A percentile compares a stretch with the other conserved stretches of the same genome.
Conservation (phyloP, 2,888 invertebrate species). For the Erannis defoliaria region DNA sequence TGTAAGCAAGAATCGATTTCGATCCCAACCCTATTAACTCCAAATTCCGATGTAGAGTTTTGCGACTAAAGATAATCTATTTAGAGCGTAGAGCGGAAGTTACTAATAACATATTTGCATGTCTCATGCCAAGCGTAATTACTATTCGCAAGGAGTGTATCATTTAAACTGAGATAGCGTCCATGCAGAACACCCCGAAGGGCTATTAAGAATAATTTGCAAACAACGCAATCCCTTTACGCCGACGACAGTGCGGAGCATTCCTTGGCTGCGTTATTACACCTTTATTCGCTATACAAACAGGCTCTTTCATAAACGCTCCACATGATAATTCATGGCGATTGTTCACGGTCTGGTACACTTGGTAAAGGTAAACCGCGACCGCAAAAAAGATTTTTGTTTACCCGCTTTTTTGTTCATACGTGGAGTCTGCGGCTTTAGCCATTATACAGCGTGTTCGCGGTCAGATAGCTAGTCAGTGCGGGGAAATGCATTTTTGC, state of each 20-base stretch:
- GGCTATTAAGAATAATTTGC: conserved; percentile 69
- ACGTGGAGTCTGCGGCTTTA: conserved; percentile 72
- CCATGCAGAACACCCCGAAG: conserved; percentile 49
- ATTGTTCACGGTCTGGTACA: conserved; percentile 84
- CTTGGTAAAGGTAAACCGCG: conserved; percentile 80
- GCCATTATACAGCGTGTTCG: conserved; percentile 69
- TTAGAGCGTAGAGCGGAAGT: conserved; percentile 12
- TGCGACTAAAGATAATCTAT: not conserved
- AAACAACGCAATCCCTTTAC: conserved; percentile 71
- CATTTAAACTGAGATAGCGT: conserved; percentile 53
- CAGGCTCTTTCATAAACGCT: conserved; percentile 78
- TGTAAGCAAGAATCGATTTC: conserved; percentile 26
- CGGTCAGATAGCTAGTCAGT: conserved; percentile 63
- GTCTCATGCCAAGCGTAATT: conserved; percentile 27
- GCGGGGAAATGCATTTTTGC: conserved; percentile 69
- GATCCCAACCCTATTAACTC: not conserved
- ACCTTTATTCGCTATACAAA: conserved; percentile 76
- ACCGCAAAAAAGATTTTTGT: conserved; percentile 83
- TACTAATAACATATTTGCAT: conserved; percentile 29
- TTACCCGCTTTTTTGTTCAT: conserved; percentile 76
- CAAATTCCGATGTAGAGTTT: not conserved
- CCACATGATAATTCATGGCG: conserved; percentile 81
- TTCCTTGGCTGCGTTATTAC: conserved; percentile 67
- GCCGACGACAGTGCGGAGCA: conserved; percentile 60
- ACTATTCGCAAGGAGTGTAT: conserved; percentile 39